Evolutionary conservation across 2,888 invertebrate species (phyloP), one percentile per base, ranked within the genome.

Genomic region (Seira ritae): DNA sequence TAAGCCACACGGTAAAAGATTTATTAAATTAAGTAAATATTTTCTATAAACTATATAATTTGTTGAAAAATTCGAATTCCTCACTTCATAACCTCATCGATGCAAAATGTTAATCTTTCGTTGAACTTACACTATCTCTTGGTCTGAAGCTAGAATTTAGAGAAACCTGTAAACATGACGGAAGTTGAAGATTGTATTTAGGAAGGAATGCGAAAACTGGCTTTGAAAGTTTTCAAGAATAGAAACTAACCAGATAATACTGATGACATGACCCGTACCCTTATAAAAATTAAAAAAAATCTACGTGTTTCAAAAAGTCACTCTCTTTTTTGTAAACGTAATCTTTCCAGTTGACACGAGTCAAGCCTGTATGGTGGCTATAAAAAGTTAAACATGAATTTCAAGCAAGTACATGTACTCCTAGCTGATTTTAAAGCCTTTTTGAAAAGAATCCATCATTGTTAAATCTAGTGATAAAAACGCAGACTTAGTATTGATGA

Each of bases 381-480:
- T 1, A 23, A 8, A 42, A 37, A 19, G 0, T 3, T 3, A 4
- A 3, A 8, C 4, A 12, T 17, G 8, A 17, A n/a, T n/a, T 10
- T 17, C 10, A 19, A 69, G 15, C 0, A 46, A 6, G 1, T 78
- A 15, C 71, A 78, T 19, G 2, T n/a, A 1, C 50, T 55, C 22
- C 24, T 66, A 0, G 3, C n/a, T 12, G 24, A 77, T 17, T 8
- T 77, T 0, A 22, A 42, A 15, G 0, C 12, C 0, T 75, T 75
- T 75, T 17, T 75, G 1, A 0, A 10, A 1, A 23, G 20, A 2
- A 31, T 31, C 31, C 1, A 68, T 76, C 0, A 31, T 74, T 0
- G 62, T 80, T 1, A 72, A 74, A 22, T 42, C 22, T 0, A 62
- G 60, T 31, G 74, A 80, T 15, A 73, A 80, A 74, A 80, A 80